phyloP scores from a whole-genome alignment of 2,797 vertebrate genomes.

The Hephaestus fuliginosus region DNA sequence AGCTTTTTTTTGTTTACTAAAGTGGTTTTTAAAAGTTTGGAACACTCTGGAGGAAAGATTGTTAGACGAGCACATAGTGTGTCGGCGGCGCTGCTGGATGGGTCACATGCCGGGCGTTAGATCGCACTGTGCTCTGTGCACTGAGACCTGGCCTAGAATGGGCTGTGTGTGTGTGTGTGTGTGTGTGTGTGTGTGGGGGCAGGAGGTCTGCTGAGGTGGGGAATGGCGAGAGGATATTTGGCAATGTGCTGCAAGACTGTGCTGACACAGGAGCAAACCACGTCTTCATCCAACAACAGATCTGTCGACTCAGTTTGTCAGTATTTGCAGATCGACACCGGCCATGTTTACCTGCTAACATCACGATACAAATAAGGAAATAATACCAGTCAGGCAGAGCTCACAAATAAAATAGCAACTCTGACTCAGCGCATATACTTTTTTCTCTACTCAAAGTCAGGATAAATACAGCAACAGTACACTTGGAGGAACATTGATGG shows the following conservation, averaged over 20 bases:
- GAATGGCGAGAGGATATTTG: conserved; percentile 73
- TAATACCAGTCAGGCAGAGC: neutral
- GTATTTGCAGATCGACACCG: too few relatives aligned
- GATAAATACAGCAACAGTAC: neutral
- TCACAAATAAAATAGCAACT: neutral
- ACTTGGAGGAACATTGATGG: neutral
- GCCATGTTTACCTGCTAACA: neutral
- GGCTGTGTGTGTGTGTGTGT: conserved; percentile 23
- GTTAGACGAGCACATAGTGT: conserved; percentile 6
- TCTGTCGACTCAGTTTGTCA: conserved; percentile 21
- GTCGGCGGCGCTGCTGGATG: neutral
- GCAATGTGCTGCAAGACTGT: conserved; percentile 66
- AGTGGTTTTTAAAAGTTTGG: neutral
- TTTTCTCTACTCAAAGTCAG: neutral
- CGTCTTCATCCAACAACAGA: conserved; percentile 67
- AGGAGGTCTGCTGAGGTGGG: conserved; percentile 58
- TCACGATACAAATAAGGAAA: neutral
- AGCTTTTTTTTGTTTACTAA: neutral
- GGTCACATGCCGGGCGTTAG: conserved; percentile 58
- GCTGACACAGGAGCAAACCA: conserved; percentile 74
- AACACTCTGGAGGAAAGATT: neutral
- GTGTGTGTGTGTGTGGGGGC: conserved; percentile 36
- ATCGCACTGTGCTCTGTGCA: conserved; percentile 55
- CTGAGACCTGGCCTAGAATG: conserved; percentile 53
- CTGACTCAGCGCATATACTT: neutral